Evolutionary conservation across 1,140 invertebrate species (phyloP).

Genomic region (Uloborus diversus): DNA sequence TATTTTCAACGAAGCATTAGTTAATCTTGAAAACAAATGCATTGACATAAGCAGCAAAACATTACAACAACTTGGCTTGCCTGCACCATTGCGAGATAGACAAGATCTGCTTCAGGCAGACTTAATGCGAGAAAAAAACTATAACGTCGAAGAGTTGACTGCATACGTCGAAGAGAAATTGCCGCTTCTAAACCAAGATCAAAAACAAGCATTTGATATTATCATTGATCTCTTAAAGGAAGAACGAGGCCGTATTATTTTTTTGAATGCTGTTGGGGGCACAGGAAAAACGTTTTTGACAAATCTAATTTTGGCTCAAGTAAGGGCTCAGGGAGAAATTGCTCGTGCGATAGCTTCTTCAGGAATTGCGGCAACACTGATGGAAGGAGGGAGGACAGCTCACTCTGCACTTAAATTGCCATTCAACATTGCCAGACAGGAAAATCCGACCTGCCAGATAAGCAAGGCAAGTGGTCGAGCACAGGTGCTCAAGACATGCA

Average conservation of each 20-base stretch:
- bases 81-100: slow-evolving; percentile 38
- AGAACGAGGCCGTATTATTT: neutral
- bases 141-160: slow-evolving; percentile 14
- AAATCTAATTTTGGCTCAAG: neutral
- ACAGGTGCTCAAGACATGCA: no score
- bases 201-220: neutral
- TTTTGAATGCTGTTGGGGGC: slow-evolving; percentile 1
- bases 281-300: slow-evolving; percentile 11
- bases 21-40: slow-evolving; percentile 63
- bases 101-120: neutral
- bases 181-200: neutral
- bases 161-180: slow-evolving; percentile 28
- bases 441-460: slow-evolving; percentile 28
- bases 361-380: slow-evolving; percentile 69
- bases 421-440: slow-evolving; percentile 55
- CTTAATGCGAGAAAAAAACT: slow-evolving; percentile 48
- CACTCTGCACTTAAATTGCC: slow-evolving; percentile 69
- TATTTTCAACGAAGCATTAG: slow-evolving; percentile 61
- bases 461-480: no score
- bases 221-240: slow-evolving; percentile 11
- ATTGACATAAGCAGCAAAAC: slow-evolving; percentile 7
- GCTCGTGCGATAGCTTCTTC: slow-evolving; percentile 68
- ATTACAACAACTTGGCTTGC: slow-evolving; percentile 40
- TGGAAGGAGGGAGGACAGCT: slow-evolving; percentile 68
- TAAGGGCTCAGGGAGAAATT: slow-evolving; percentile 57